Evolutionary conservation across 1,140 invertebrate genomes (phyloP).

Genomic region (Caerostris darwini): DNA sequence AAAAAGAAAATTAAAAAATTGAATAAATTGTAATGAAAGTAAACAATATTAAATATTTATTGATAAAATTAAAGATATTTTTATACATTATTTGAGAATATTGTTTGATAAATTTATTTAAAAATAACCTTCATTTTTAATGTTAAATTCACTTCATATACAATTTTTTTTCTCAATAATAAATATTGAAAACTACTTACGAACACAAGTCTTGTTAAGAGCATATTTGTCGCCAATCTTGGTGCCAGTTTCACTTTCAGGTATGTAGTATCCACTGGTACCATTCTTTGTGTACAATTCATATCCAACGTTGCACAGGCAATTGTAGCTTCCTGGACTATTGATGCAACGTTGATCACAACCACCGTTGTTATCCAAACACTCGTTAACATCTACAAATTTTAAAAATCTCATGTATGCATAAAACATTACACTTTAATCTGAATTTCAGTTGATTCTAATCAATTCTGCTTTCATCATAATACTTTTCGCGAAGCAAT

Average conservation of each 20-base stretch:
- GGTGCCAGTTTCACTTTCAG: conserved; percentile 91
- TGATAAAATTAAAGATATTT: neutral
- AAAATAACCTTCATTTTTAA: neutral
- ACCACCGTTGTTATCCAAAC: conserved; percentile 93
- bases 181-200: conserved; percentile 50
- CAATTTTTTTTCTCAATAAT: too few relatives aligned
- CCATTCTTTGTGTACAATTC: conserved; percentile 94
- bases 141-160: too few relatives aligned
- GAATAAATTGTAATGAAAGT: too few relatives aligned
- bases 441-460: too few relatives aligned
- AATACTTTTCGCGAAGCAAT: too few relatives aligned
- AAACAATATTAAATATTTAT: too few relatives aligned
- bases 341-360: conserved; percentile 97
- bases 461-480: too few relatives aligned
- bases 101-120: neutral
- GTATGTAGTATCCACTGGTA: conserved; percentile 92
- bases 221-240: conserved; percentile 93
- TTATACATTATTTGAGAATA: neutral
- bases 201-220: conserved; percentile 97
- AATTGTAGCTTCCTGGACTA: conserved; percentile 91
- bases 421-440: too few relatives aligned
- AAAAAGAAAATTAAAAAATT: too few relatives aligned
- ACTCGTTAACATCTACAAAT: conserved; percentile 93
- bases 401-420: too few relatives aligned
- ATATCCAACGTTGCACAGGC: conserved; percentile 95